A percentile compares a stretch with the other conserved stretches of the same genome.
phyloP scores from a whole-genome alignment of 2,888 invertebrate genomes.

The Anoncus sp. region DNA sequence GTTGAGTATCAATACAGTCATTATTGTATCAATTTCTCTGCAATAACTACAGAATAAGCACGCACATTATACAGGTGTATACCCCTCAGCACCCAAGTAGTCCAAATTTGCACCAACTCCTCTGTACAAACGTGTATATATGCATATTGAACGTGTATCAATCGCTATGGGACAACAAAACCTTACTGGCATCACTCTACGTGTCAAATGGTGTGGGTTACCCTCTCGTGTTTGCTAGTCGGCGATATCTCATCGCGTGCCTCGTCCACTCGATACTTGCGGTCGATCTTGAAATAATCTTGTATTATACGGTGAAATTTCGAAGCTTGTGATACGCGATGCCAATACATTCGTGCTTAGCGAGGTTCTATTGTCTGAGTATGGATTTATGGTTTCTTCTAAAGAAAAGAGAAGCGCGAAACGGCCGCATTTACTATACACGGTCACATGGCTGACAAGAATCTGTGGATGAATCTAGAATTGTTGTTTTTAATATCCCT shows the following conservation, averaged over 20 bases:
- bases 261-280: slow-evolving; percentile 51
- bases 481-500: too few species aligned
- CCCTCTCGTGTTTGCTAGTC: neutral
- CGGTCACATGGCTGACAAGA: too few species aligned
- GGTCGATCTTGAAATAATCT: slow-evolving; percentile 54
- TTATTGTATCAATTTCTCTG: too few species aligned
- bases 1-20: too few species aligned
- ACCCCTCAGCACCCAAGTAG: too few species aligned
- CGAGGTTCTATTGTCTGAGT: slow-evolving; percentile 1
- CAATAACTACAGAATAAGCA: too few species aligned
- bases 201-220: slow-evolving; percentile 2
- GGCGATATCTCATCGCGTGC: slow-evolving; percentile 50
- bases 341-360: slow-evolving; percentile 15
- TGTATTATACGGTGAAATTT: slow-evolving; percentile 31
- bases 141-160: slow-evolving; percentile 25
- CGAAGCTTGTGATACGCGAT: slow-evolving; percentile 4
- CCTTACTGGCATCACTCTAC: neutral
- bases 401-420: neutral
- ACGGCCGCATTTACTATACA: too few species aligned
- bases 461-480: too few species aligned
- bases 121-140: slow-evolving; percentile 2
- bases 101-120: too few species aligned
- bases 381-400: neutral
- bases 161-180: neutral
- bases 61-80: too few species aligned